These are phyloP conservation scores for Leptinotarsa haldemani DNA, from an alignment of 2,888 invertebrate genomes.

Conservation along the genomic window DNA sequence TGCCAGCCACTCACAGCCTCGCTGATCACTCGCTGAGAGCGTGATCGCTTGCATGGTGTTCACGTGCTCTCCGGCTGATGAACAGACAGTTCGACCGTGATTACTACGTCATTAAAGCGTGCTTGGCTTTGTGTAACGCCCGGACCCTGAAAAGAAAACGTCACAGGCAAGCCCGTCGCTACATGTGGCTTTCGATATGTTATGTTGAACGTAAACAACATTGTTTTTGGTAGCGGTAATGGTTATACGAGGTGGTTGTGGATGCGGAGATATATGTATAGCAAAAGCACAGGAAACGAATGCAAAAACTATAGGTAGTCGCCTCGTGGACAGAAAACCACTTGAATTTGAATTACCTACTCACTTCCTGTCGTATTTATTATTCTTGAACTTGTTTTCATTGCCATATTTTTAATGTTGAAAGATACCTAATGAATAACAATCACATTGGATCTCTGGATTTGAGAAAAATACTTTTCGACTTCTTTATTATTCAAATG, in stretches of 20 bases:
- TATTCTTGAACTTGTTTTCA: no score
- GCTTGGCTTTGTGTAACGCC: constrained; percentile 53
- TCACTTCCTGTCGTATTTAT: no score
- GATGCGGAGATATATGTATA: not conserved
- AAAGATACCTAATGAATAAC: no score
- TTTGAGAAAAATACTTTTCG: no score
- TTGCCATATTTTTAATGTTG: no score
- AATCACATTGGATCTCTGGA: no score
- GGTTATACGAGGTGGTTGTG: not conserved
- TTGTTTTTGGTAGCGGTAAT: constrained; percentile 11
- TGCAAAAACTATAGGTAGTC: no score
- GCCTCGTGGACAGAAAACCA: no score
- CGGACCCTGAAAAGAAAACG: constrained; percentile 53
- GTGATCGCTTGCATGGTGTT: constrained; percentile 82
- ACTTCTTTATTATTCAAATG: no score
- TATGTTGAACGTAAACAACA: constrained; percentile 7
- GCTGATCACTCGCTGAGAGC: constrained; percentile 80
- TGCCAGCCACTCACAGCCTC: constrained; percentile 70
- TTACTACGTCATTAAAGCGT: constrained; percentile 71
- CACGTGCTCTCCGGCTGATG: constrained; percentile 87
- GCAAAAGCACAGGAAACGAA: not conserved
- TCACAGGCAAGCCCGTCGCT: constrained; percentile 55
- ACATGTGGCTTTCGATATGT: constrained; percentile 16
- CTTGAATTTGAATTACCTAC: no score
- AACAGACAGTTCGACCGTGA: constrained; percentile 72